Evolutionary conservation across 92 coral and sea anemone species (phyloP), one percentile per base, ranked within the genome.

Genomic region (Scolanthus callimorphus): DNA sequence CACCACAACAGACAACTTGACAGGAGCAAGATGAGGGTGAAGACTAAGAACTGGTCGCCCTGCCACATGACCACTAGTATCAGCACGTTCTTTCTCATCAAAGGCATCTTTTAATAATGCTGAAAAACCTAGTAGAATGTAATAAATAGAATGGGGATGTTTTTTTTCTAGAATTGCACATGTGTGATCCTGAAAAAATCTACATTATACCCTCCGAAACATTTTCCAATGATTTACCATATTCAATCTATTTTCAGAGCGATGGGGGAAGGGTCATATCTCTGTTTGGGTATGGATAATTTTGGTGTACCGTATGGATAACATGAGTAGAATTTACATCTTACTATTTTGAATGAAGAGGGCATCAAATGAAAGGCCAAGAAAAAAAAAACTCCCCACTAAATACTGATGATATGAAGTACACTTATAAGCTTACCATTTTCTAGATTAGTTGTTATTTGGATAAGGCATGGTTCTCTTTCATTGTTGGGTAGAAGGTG

Each of bases 11-110:
- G 94, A 88, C 23, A 92, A 94, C 56, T 92, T 92, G 19, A 84
- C 45, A 0, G 98, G 96, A 38, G 98, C 98, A 41, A 92, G 27
- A 2, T 70, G 74, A 8, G 98, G 94, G 58, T 92, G 98, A 11
- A 92, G 57, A 44, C 81, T 71, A 31, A 92, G 78, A 43, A 83
- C 83, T 69, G 59, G 79, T 49, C 63, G 50, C 28, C 49, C 43
- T 23, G 50, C 27, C 11, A 72, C 60, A 12, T 72, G 55, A 12
- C 83, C 90, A 41, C 63, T 31, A 1, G 49, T 25, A 31, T 63
- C 73, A 24, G 82, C 78, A 25, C 63, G 80, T 23, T 84, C 85
- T 68, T 77, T 88, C 55, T 92, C 98, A 21, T 60, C 78, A 67
- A 65, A 88, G 24, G 96, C 98, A 65, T 92, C 98, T 61, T 77